Percentiles rank a stretch among this genome's conserved stretches.
These are phyloP conservation scores for Forbesichthys agassizii DNA, from an alignment of 2,113 vertebrate species.

Conservation along the genomic window DNA sequence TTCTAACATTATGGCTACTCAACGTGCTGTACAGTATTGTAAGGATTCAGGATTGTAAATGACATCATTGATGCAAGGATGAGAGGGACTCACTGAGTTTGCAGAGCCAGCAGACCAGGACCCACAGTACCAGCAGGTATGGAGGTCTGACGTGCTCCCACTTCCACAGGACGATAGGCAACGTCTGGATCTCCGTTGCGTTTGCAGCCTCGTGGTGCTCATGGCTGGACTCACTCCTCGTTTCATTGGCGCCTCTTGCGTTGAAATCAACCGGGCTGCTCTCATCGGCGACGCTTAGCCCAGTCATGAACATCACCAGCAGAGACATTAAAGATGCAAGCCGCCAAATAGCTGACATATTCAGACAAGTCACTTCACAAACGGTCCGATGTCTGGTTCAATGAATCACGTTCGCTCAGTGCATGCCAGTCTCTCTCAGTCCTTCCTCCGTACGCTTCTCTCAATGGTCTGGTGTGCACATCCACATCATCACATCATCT, in stretches of 20 bases:
- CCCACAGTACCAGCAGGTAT: slow-evolving; percentile 76
- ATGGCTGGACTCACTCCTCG: background rate
- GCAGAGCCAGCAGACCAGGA: slow-evolving; percentile 78
- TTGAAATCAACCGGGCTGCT: accelerated
- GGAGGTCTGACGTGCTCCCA: slow-evolving; percentile 70
- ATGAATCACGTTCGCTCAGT: slow-evolving; percentile 2
- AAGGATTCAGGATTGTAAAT: background rate
- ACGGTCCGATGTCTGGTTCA: too few species aligned
- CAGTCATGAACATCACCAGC: slow-evolving; percentile 28
- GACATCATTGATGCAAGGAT: background rate
- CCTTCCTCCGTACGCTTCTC: slow-evolving; percentile 5
- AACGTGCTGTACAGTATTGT: too few species aligned
- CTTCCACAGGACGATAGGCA: slow-evolving; percentile 78
- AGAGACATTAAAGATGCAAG: slow-evolving; percentile 35
- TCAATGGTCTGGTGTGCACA: background rate
- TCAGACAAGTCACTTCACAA: slow-evolving; percentile 1
- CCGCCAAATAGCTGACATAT: slow-evolving; percentile 37
- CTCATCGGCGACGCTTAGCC: slow-evolving; percentile 7
- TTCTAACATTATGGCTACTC: too few species aligned
- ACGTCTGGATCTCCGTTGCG: slow-evolving; percentile 1
- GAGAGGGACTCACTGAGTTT: slow-evolving; percentile 72
- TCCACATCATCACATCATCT: slow-evolving; percentile 19
- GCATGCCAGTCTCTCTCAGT: slow-evolving; percentile 11
- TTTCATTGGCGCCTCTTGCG: background rate
- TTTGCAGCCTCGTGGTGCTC: background rate